Evolutionary conservation across 2,888 invertebrate genomes (phyloP), one percentile per base, ranked within the genome.

Genomic region (Tromatobia lineatoria): DNA sequence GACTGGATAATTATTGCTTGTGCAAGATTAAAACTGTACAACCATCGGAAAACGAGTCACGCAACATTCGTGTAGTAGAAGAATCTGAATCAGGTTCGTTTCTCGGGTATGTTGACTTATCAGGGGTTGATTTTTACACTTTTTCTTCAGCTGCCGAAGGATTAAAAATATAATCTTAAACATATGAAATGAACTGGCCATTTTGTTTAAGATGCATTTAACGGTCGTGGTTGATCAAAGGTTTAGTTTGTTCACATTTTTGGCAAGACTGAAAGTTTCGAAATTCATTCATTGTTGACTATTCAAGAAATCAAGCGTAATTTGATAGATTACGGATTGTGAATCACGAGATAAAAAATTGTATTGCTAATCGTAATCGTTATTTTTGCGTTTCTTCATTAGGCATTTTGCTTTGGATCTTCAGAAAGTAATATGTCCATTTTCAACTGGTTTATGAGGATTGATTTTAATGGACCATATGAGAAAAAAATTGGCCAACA

Each of bases 1-100:
- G 25, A 29, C 15, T 57, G 47, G 61, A 78, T 79, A 74, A 75
- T 82, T 70, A 64, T 70, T 57, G 23, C 13, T 64, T 42, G 34
- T 67, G 38, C 4, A 42, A 47, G 57, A 66, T 50, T 45, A 61
- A 38, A 38, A 67, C 38, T 34, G n/a, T 70, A 54, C 15, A 4
- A 70, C 10, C 20, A n/a, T 29, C 50, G 1, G 10, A 3, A 50
- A 34, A 54, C 3, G 15, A 64, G 11, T 15, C 57, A 57, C 50
- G 64, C 20, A 50, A 64, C 20, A 34, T 38, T 75, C 42, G 38
- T 38, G n/a, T 18, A 7, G 15, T 15, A 0, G 45, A 4, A 8
- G 13, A 45, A 11, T 1, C 15, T 45, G 13, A 45, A 13, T 15
- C 45, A 45, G 45, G 45, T 45, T 45, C 13, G 3, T 13, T 15